Evolutionary conservation across 2,797 vertebrate species (phyloP), one percentile per base, ranked within the genome.

Genomic region (Remorina albescens): DNA sequence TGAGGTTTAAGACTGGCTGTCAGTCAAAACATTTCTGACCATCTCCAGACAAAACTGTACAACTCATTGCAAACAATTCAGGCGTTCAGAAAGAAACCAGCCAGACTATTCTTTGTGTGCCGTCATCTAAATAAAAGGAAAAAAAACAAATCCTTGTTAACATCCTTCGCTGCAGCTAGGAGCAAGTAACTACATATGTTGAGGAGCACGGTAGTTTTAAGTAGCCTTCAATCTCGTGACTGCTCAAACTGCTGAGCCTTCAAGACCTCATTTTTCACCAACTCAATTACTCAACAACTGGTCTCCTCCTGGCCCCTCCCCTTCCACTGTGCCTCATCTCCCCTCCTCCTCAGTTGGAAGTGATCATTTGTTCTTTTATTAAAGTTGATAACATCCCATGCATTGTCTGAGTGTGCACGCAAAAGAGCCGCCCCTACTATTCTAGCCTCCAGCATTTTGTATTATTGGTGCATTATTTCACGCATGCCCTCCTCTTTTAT

Each of bases 391-490:
- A 95, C 94, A 96, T 94, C 92, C 94, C 88, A 93, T 93, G 95
- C 94, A 95, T 96, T 96, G 96, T 97, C 95, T 95, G 85, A 92
- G 93, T 86, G 94, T 89, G 91, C 94, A 95, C 92, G 93, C 95
- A 3, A 36, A 83, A 89, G 93, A 95, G 95, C 94, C 92, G 91
- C 95, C 96, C 94, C 95, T 86, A 95, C 96, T 96, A 95, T 94
- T 96, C 94, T 96, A 92, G 96, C 97, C 97, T 96, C 94, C 94
- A 96, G 97, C 96, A 87, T 93, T 96, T 95, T 92, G 90, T 93
- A 95, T 97, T 97, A 98, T 96, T 96, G 95, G 95, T 93, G 95
- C 96, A 96, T 97, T 97, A 98, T 97, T 98, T 97, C 96, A 97
- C 95, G 96, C 96, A 94, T 95, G 96, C 94, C 95, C 95, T 96